Evolutionary conservation across 1,140 invertebrate species (phyloP), one percentile per base, ranked within the genome.

Genomic region (Caenorhabditis briggsae): DNA sequence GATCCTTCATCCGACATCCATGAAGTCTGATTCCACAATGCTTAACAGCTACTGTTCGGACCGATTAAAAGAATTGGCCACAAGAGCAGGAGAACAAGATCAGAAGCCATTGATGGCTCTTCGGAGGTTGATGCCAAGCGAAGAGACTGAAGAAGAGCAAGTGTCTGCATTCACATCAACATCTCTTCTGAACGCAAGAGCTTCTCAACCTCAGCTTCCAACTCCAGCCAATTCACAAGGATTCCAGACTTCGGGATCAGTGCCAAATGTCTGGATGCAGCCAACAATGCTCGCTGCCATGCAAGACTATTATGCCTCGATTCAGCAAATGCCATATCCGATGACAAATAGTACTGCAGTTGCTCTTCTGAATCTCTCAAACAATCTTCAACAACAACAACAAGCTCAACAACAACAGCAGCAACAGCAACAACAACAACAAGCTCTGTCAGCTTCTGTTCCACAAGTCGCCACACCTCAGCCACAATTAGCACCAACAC

Each of bases 11-110:
- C 86, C 61, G 46, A 48, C 86, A 2, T 50, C 82, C 33, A 84
- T 50, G 8, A 87, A 87, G 55, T 84, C 82, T 25, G 88, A 90
- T n/a, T 92, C 92, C 61, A 86, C 83, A 50, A 56, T 86, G 25
- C 58, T 91, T 78, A 89, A 92, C 33, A 88, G 90, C 14, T 92
- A 92, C 58, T 92, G 91, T 82, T 92, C 91, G n/a, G 91, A 92
- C 84, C 41, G 90, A 70, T 86, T 92, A 58, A 92, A 91, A 64
- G 91, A 92, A 74, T 89, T 92, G 48, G 91, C 92, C 11, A 90
- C 92, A 61, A 88, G 86, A 82, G 91, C 89, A 74, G 33, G 89
- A 90, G 65, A 56, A 53, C 82, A 87, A 84, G 55, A 53, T 23
- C 83, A 58, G 25, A 56, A 48, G 12, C 83, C 41, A 23, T 59